Evolutionary conservation across 2,113 vertebrate genomes (phyloP).

Genomic region (Notothenia coriiceps): DNA sequence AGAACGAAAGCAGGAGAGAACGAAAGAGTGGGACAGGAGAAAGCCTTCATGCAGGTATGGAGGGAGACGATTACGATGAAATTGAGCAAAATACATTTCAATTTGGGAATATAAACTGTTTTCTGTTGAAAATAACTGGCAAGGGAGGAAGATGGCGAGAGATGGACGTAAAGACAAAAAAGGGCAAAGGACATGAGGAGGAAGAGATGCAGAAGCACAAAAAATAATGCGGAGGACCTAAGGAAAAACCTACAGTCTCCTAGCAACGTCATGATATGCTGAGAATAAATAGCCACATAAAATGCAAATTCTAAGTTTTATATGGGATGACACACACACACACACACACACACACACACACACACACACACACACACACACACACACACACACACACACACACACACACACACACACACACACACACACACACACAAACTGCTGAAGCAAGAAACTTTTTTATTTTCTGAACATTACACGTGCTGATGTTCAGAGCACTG

Average conservation of each 20-base stretch:
- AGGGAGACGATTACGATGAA: neutral
- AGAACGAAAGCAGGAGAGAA: conserved; percentile 3
- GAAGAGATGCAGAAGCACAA: neutral
- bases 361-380: neutral
- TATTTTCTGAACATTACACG: neutral
- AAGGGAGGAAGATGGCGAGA: neutral
- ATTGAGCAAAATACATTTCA: neutral
- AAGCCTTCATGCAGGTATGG: neutral
- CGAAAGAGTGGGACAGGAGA: neutral
- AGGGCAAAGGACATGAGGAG: neutral
- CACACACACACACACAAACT: no score
- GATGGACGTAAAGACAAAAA: neutral
- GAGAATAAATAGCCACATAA: neutral
- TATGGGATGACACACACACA: conserved; percentile 8
- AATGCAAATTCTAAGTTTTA: conserved; percentile 20
- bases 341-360: no score
- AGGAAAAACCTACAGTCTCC: conserved; percentile 11
- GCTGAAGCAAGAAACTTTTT: neutral
- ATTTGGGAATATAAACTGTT: neutral
- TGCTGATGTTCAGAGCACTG: no score
- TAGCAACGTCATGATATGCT: conserved; percentile 28
- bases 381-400: no score
- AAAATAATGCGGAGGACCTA: neutral
- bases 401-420: neutral
- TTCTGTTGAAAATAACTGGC: neutral